These are phyloP conservation scores for Heliothis virescens DNA, from an alignment of 1,140 invertebrate genomes.

Conservation along the genomic window DNA sequence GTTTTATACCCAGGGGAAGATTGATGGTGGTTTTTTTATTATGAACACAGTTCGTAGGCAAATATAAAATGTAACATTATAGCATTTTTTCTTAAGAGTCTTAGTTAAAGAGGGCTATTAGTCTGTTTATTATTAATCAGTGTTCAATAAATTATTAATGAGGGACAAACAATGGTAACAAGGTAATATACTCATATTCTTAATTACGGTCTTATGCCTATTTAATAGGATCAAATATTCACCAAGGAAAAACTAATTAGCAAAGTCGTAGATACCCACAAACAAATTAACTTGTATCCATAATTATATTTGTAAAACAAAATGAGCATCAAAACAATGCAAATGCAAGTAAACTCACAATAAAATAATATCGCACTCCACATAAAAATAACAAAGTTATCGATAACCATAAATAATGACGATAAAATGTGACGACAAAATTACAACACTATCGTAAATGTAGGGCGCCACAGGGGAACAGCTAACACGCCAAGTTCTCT, in stretches of 20 bases:
- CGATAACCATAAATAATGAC: conserved; percentile 45
- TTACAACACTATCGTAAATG: conserved; percentile 71
- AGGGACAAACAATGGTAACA: too few species aligned
- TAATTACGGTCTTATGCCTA: not conserved
- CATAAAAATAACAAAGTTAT: conserved; percentile 36
- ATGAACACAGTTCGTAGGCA: not conserved
- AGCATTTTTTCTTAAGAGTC: not conserved
- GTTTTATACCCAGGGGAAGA: not conserved
- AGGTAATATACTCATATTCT: not conserved
- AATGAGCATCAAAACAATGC: not conserved
- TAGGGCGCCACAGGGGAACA: conserved; percentile 75
- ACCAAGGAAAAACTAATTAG: not conserved
- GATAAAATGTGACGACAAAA: conserved; percentile 33
- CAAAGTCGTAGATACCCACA: not conserved
- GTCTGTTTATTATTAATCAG: too few species aligned
- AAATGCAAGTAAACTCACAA: not conserved
- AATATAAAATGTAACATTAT: not conserved
- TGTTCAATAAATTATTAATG: too few species aligned
- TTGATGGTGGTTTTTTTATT: not conserved
- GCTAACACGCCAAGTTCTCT: conserved; percentile 66
- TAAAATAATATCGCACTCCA: conserved; percentile 1
- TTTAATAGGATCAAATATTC: not conserved
- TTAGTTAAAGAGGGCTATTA: too few species aligned
- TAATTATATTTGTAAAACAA: not conserved
- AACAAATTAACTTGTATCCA: not conserved